phyloP scores from a whole-genome alignment of 2,888 invertebrate genomes.

The Diaperis boleti region DNA sequence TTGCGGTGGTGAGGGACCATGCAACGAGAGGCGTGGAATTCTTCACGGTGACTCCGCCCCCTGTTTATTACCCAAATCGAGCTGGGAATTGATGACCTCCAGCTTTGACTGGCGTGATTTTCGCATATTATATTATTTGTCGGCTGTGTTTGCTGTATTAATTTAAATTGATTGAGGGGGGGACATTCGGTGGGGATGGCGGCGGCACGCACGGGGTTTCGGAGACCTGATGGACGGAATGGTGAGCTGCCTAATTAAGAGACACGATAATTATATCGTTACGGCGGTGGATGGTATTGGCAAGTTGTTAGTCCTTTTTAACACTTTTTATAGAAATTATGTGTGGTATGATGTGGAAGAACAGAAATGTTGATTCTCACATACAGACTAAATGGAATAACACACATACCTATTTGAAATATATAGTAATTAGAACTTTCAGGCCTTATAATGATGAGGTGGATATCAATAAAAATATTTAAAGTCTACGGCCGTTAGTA shows the following conservation, averaged over 20 bases:
- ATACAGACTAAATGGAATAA: too few relatives aligned
- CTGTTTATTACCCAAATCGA: conserved; percentile 57
- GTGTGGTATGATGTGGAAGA: too few relatives aligned
- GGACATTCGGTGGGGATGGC: conserved; percentile 1
- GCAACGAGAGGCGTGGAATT: conserved; percentile 51
- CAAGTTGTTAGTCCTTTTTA: too few relatives aligned
- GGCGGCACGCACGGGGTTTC: conserved; percentile 4
- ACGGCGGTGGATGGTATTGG: background rate
- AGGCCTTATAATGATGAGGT: too few relatives aligned
- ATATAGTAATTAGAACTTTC: too few relatives aligned
- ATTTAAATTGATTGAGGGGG: conserved; percentile 58
- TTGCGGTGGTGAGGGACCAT: conserved; percentile 53
- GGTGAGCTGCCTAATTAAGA: background rate
- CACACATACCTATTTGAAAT: too few relatives aligned
- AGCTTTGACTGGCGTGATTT: conserved; percentile 58
- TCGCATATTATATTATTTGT: conserved; percentile 63
- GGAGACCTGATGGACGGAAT: background rate
- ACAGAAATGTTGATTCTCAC: too few relatives aligned
- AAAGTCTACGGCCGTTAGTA: too few relatives aligned
- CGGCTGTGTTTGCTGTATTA: conserved; percentile 57
- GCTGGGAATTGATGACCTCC: conserved; percentile 58
- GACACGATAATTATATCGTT: background rate
- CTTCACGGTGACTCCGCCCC: conserved; percentile 49
- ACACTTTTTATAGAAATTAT: too few relatives aligned
- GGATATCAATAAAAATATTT: too few relatives aligned